Base-by-base conservation (phyloP, 2,888 invertebrate species). In the Mechanitis mazaeus region DNA sequence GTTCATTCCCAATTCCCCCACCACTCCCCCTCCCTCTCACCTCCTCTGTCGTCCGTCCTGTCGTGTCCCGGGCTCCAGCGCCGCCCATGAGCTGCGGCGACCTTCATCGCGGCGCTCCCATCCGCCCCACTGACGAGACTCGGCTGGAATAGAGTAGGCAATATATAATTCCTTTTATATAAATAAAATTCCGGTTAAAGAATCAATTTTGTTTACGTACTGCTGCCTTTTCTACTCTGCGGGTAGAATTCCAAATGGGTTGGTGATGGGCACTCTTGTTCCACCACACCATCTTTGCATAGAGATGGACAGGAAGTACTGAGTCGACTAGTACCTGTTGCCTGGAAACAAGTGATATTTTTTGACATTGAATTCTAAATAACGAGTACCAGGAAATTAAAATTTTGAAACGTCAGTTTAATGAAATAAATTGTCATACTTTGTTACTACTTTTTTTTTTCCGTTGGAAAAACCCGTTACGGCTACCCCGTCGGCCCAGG, bases 31-130 rank as follows among this genome's bases (percentile, higher is more conserved):
- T 31, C 31, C 9, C 31, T 1, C 31, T 55, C 61, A 72, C 85
- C 82, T 84, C 64, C 86, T 75, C 56, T 83, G 85, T 2, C 85
- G 67, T 0, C 83, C 53, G 47, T 86, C 87, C 56, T 79, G 83
- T 5, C 83, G 71, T 0, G 85, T 71, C 2, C 77, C 81, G 3
- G 90, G 90, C 78, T 96, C 96, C 63, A 95, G 90, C n/a, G 95
- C 96, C 4, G 96, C 95, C 96, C 96, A 96, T 69, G 96, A 96
- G 78, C 95, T 93, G 71, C 96, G 91, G 2, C 95, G 90, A 65
- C 92, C 90, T 64, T 92, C 91, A 73, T 92, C 91, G 33, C 87
- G 82, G 4, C 92, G 84, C 64, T 90, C 85, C 79, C 91, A 91
- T 31, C 91, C 76, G 62, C 91, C 84, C 87, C 91, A 90, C 65